A percentile compares a stretch with the other conserved stretches of the same genome.
These are phyloP conservation scores for Microplitis demolitor DNA, from an alignment of 1,140 invertebrate genomes.

Conservation along the genomic window DNA sequence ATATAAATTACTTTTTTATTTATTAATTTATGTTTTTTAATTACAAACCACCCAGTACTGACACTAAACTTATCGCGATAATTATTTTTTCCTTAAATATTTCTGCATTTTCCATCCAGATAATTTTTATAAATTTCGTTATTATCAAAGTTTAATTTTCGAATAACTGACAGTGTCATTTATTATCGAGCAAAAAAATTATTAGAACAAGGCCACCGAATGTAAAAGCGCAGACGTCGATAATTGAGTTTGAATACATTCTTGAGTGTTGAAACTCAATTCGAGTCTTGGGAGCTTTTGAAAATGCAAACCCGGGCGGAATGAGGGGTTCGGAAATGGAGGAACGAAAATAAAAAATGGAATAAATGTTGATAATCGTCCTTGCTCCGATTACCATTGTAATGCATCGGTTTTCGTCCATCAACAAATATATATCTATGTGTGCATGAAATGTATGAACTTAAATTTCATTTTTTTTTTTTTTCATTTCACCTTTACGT, in stretches of 20 bases:
- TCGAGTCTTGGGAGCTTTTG: not conserved
- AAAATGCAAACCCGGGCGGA: not conserved
- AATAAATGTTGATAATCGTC: conserved; percentile 32
- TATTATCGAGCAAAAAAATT: too few species aligned
- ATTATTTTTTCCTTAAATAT: not conserved
- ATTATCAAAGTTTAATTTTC: not conserved
- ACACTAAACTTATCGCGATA: too few species aligned
- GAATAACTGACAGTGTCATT: too few species aligned
- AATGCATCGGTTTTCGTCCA: not conserved
- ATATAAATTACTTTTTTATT: conserved; percentile 9
- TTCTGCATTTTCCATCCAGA: not conserved
- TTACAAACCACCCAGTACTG: not conserved
- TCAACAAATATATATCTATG: too few species aligned
- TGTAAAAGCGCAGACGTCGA: not conserved
- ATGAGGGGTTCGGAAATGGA: not conserved
- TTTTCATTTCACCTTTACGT: too few species aligned
- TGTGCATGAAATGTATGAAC: too few species aligned
- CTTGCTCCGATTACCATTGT: conserved; percentile 39
- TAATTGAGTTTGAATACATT: conserved; percentile 18
- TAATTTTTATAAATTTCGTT: not conserved
- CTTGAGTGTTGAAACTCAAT: conserved; percentile 10
- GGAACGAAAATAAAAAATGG: not conserved
- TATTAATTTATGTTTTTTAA: not conserved
- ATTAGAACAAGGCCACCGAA: too few species aligned
- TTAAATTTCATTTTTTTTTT: too few species aligned